Evolutionary conservation across 1,140 invertebrate genomes (phyloP).

Genomic region (Proctacanthus coquilletti): DNA sequence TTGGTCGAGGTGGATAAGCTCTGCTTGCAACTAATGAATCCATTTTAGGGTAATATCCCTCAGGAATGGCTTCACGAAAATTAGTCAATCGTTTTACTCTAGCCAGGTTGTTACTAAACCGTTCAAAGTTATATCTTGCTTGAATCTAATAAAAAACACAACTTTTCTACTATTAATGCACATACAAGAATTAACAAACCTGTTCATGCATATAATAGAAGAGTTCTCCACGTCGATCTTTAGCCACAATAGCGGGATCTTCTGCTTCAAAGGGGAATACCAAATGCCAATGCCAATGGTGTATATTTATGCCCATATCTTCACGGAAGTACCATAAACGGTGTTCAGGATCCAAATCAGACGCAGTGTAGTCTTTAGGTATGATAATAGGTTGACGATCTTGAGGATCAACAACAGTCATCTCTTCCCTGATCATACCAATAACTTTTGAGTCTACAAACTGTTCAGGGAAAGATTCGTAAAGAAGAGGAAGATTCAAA

Average conservation of each 20-base stretch:
- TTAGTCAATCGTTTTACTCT: conserved; percentile 42
- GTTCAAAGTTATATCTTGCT: conserved; percentile 51
- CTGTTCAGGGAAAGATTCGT: conserved; percentile 60
- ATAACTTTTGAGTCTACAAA: conserved; percentile 59
- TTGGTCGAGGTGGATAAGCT: conserved; percentile 44
- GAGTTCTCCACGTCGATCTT: conserved; percentile 55
- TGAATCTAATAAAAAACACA: conserved; percentile 6
- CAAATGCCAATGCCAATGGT: conserved; percentile 77
- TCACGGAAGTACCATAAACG: conserved; percentile 53
- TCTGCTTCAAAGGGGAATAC: conserved; percentile 55
- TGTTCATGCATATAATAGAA: conserved; percentile 71
- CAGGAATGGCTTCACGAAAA: conserved; percentile 42
- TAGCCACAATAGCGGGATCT: conserved; percentile 39
- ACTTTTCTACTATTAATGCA: not conserved
- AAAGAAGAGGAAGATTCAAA: conserved; percentile 49
- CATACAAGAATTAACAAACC: conserved; percentile 23
- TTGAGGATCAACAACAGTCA: conserved; percentile 43
- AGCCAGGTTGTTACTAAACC: conserved; percentile 42
- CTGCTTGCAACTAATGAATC: conserved; percentile 47
- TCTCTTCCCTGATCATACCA: conserved; percentile 46
- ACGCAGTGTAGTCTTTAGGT: conserved; percentile 55
- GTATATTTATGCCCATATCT: conserved; percentile 54
- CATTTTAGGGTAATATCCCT: conserved; percentile 59
- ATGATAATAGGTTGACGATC: conserved; percentile 49
- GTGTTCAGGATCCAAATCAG: conserved; percentile 56